A percentile compares a stretch with the other conserved stretches of the same genome.
These are phyloP conservation scores for Plutomurus gul DNA, from an alignment of 1,140 invertebrate genomes.

Conservation along the genomic window DNA sequence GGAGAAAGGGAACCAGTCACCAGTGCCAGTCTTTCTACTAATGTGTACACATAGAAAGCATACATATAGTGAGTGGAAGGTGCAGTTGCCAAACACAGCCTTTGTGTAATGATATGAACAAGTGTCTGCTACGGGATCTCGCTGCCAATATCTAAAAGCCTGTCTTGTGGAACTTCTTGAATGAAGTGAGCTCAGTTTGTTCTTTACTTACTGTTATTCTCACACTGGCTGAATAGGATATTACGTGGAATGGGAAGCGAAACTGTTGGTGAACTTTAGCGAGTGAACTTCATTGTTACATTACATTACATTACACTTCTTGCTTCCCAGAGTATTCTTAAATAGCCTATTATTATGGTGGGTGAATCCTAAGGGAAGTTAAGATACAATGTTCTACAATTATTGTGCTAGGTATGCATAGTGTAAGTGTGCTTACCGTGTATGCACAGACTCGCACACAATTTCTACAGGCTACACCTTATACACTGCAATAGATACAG, in stretches of 20 bases:
- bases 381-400: background rate
- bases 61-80: background rate
- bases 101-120: constrained; percentile 25
- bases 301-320: background rate
- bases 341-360: constrained; percentile 13
- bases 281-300: constrained; percentile 2
- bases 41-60: background rate
- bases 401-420: background rate
- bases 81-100: background rate
- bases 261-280: constrained; percentile 13
- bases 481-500: background rate
- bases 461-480: too few relatives aligned
- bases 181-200: too few relatives aligned
- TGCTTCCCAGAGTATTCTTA: background rate
- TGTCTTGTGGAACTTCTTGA: background rate
- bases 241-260: background rate
- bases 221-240: background rate
- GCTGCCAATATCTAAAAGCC: constrained; percentile 19
- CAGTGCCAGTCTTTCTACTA: background rate
- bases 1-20: background rate
- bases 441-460: too few relatives aligned
- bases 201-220: too few relatives aligned
- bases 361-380: constrained; percentile 3
- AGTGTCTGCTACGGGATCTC: background rate
- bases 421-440: too few relatives aligned